phyloP scores from a whole-genome alignment of 2,113 vertebrate genomes.

The Notarius quadriscutis region DNA sequence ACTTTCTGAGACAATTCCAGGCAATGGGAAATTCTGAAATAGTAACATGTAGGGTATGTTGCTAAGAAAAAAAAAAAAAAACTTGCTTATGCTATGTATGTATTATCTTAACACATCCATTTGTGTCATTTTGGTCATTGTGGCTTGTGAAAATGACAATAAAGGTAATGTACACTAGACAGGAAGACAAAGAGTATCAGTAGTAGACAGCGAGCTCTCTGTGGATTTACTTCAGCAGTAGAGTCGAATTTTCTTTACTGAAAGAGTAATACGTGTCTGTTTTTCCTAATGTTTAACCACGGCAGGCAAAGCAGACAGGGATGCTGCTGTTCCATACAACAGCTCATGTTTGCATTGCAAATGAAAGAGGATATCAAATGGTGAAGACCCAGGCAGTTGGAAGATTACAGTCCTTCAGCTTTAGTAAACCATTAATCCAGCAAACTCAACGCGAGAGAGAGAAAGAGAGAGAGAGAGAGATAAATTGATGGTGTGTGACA shows the following conservation, averaged over 20 bases:
- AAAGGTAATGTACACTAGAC: not conserved
- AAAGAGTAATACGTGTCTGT: not conserved
- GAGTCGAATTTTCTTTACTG: not conserved
- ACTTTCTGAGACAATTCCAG: not conserved
- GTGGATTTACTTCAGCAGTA: slow-evolving; percentile 18
- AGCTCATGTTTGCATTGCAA: slow-evolving; percentile 59
- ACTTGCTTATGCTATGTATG: not conserved
- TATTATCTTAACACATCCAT: not conserved
- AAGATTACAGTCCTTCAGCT: slow-evolving; percentile 32
- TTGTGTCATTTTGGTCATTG: not conserved
- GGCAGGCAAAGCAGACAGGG: slow-evolving; percentile 30
- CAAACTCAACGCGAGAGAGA: slow-evolving; percentile 3
- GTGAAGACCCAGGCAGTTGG: slow-evolving; percentile 9
- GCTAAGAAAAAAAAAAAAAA: not conserved
- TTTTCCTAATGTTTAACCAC: slow-evolving; percentile 44
- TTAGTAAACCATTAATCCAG: slow-evolving; percentile 56
- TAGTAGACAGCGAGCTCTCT: not conserved
- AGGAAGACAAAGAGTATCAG: not conserved
- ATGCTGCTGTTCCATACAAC: slow-evolving; percentile 14
- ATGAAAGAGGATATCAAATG: slow-evolving; percentile 42
- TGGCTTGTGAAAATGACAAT: not conserved
- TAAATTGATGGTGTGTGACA: not conserved
- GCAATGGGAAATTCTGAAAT: not conserved
- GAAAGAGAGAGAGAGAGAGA: not conserved
- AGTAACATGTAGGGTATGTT: not conserved